Evolutionary conservation across 2,797 vertebrate genomes (phyloP).

Genomic region (Argentina silus): DNA sequence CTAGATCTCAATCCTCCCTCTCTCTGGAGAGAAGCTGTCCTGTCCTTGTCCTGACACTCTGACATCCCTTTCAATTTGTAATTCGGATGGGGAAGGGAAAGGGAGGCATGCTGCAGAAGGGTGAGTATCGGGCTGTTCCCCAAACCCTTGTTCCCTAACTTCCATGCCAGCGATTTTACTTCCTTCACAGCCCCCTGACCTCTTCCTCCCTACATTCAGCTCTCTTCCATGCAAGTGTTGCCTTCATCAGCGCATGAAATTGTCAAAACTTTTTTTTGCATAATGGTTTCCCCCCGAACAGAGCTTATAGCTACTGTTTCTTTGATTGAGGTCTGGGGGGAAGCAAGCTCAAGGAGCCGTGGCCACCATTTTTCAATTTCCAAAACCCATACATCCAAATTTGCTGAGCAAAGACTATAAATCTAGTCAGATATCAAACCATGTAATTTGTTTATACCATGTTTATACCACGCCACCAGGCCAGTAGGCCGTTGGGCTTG

Average conservation of each 20-base stretch:
- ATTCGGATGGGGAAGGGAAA: not conserved
- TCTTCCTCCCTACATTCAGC: not conserved
- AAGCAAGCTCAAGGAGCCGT: conserved; percentile 46
- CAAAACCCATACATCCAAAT: conserved; percentile 52
- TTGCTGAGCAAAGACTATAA: conserved; percentile 55
- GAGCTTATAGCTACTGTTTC: conserved; percentile 52
- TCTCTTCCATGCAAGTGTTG: conserved; percentile 27
- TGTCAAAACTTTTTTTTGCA: conserved; percentile 69
- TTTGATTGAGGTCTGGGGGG: conserved; percentile 57
- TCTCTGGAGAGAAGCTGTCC: conserved; percentile 22
- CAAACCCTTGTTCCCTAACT: not conserved
- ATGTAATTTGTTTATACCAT: conserved; percentile 37
- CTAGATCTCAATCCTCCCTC: conserved; percentile 8
- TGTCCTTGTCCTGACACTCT: not conserved
- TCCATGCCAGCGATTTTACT: not conserved
- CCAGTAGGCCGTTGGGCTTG: not conserved
- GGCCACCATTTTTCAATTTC: conserved; percentile 62
- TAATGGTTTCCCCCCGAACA: conserved; percentile 63
- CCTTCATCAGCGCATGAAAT: conserved; percentile 68
- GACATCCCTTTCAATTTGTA: not conserved
- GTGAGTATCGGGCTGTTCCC: not conserved
- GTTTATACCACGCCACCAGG: not conserved
- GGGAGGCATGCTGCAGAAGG: not conserved
- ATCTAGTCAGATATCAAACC: conserved; percentile 64
- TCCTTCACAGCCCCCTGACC: not conserved